Conservation (phyloP, 2,888 invertebrate species). For the Drosophila tripunctata region DNA sequence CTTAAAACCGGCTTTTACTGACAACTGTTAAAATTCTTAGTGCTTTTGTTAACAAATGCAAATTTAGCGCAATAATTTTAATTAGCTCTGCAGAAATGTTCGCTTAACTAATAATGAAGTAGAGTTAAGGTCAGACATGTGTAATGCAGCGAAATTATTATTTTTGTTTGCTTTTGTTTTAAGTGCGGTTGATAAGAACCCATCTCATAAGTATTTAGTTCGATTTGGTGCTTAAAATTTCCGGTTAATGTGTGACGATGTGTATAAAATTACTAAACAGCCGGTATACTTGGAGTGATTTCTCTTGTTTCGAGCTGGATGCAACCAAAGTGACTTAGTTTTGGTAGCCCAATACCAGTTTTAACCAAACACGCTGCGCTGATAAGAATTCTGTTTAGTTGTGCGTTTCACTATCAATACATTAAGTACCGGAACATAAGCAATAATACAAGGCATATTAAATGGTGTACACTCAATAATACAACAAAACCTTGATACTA, state of each 20-base stretch:
- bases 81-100: conserved; percentile 20
- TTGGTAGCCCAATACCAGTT: conserved; percentile 66
- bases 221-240: background rate
- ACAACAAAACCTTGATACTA: too few relatives aligned
- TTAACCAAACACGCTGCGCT: conserved; percentile 56
- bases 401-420: conserved; percentile 19
- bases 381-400: conserved; percentile 50
- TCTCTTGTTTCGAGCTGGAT: conserved; percentile 1
- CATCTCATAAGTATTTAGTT: background rate
- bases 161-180: background rate
- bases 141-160: background rate
- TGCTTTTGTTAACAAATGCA: background rate
- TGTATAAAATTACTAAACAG: background rate
- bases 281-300: conserved; percentile 4
- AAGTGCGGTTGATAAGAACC: background rate
- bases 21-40: conserved; percentile 4
- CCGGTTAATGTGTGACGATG: background rate
- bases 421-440: conserved; percentile 17
- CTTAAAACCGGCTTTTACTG: conserved; percentile 43
- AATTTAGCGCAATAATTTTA: conserved; percentile 18
- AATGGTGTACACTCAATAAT: background rate
- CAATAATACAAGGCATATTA: background rate
- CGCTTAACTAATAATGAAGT: conserved; percentile 1
- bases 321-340: conserved; percentile 62
- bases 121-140: background rate